These are phyloP conservation scores for Rhincodon typus DNA, from an alignment of 2,797 vertebrate genomes.

Conservation along the genomic window DNA sequence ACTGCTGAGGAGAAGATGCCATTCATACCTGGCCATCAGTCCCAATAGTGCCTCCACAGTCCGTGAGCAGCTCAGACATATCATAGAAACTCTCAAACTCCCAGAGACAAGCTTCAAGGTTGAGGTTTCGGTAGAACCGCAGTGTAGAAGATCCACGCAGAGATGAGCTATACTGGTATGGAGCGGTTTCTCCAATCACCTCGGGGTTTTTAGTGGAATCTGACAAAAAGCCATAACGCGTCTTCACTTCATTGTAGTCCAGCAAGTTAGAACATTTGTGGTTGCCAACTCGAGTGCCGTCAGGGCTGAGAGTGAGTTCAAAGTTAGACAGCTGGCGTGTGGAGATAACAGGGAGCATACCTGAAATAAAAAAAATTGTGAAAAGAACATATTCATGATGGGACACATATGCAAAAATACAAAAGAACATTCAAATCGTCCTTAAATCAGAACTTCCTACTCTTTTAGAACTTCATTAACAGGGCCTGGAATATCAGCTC, in stretches of 20 bases:
- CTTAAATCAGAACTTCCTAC: neutral
- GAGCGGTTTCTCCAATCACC: conserved; percentile 64
- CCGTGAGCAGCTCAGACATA: conserved; percentile 85
- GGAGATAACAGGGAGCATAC: conserved; percentile 85
- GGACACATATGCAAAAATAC: no score
- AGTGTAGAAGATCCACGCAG: conserved; percentile 69
- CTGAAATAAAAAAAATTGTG: conserved; percentile 49
- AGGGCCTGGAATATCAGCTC: neutral
- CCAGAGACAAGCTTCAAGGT: conserved; percentile 87
- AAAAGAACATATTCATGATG: conserved; percentile 28
- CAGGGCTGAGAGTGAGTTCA: conserved; percentile 81
- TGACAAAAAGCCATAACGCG: conserved; percentile 78
- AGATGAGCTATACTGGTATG: conserved; percentile 71
- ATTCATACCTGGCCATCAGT: conserved; percentile 82
- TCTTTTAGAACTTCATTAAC: neutral
- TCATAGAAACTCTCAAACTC: conserved; percentile 85
- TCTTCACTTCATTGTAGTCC: conserved; percentile 76
- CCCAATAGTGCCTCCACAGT: conserved; percentile 82
- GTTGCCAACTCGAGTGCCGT: conserved; percentile 79
- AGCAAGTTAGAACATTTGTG: conserved; percentile 88
- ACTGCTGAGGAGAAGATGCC: neutral
- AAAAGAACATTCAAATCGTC: no score
- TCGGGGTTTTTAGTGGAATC: conserved; percentile 60
- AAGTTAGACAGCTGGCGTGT: conserved; percentile 83
- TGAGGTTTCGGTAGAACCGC: conserved; percentile 82